These are phyloP conservation scores for Alligator sinensis DNA, from an alignment of 2,113 vertebrate genomes.

Conservation along the genomic window DNA sequence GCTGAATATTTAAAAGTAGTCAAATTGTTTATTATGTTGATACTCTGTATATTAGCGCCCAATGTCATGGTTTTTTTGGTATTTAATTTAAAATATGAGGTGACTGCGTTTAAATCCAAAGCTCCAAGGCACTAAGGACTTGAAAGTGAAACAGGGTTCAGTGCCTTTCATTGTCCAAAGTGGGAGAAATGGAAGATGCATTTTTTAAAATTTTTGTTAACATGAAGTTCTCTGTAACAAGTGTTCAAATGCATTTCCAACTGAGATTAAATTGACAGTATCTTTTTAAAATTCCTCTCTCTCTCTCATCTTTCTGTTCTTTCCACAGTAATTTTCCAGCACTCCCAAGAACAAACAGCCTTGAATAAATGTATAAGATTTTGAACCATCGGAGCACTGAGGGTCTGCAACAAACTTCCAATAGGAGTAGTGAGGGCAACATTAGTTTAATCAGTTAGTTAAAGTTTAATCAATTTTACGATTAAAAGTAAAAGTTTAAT, in stretches of 20 bases:
- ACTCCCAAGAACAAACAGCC: background rate
- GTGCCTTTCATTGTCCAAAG: background rate
- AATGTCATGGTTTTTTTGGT: fast-evolving
- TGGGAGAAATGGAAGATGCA: fast-evolving
- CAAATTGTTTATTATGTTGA: background rate
- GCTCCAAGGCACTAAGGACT: background rate
- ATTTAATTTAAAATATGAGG: fast-evolving
- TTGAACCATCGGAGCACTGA: background rate
- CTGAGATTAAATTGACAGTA: background rate
- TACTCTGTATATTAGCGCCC: background rate
- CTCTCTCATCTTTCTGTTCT: background rate
- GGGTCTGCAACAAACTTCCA: background rate
- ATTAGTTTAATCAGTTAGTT: background rate
- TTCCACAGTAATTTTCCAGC: background rate
- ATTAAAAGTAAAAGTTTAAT: too few relatives aligned
- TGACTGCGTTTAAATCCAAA: fast-evolving
- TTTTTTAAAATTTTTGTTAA: background rate
- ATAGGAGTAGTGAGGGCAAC: background rate
- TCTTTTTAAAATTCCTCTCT: background rate
- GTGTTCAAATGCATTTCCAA: background rate
- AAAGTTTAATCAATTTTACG: background rate
- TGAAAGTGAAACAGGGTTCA: fast-evolving
- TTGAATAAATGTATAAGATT: background rate
- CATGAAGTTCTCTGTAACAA: background rate
- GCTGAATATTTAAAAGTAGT: background rate